Percentiles rank a stretch among this genome's conserved stretches.
These are phyloP conservation scores for Setophaga coronata DNA, from an alignment of 2,113 vertebrate genomes.

Conservation along the genomic window DNA sequence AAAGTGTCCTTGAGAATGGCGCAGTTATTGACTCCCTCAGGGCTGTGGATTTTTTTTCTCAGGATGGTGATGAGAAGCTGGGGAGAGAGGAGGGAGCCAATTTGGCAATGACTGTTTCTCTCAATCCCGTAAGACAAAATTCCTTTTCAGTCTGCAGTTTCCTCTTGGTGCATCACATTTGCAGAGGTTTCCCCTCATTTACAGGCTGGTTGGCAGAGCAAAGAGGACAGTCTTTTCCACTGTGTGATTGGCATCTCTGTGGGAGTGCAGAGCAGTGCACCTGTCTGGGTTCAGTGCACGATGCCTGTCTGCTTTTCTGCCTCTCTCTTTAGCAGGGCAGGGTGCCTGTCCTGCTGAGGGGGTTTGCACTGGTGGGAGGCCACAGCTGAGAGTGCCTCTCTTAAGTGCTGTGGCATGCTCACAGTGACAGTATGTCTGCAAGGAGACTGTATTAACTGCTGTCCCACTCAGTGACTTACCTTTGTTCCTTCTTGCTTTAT, in stretches of 20 bases:
- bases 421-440: not conserved
- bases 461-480: not conserved
- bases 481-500: slow-evolving; percentile 41
- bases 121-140: not conserved
- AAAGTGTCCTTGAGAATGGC: slow-evolving; percentile 23
- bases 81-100: not conserved
- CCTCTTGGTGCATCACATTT: not conserved
- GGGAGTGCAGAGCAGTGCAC: not conserved
- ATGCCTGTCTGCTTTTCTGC: not conserved
- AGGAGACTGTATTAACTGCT: not conserved
- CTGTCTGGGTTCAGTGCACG: not conserved
- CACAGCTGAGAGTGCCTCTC: not conserved
- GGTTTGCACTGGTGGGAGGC: not conserved
- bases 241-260: not conserved
- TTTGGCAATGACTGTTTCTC: not conserved
- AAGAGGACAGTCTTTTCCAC: not conserved
- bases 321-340: not conserved
- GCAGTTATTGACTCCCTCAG: not conserved
- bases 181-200: slow-evolving; percentile 1
- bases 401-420: not conserved
- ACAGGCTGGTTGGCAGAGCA: not conserved
- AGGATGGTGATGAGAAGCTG: not conserved
- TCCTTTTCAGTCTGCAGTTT: not conserved
- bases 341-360: not conserved
- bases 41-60: not conserved